phyloP scores from a whole-genome alignment of 2,113 vertebrate genomes.

The Oreocharis arfaki region DNA sequence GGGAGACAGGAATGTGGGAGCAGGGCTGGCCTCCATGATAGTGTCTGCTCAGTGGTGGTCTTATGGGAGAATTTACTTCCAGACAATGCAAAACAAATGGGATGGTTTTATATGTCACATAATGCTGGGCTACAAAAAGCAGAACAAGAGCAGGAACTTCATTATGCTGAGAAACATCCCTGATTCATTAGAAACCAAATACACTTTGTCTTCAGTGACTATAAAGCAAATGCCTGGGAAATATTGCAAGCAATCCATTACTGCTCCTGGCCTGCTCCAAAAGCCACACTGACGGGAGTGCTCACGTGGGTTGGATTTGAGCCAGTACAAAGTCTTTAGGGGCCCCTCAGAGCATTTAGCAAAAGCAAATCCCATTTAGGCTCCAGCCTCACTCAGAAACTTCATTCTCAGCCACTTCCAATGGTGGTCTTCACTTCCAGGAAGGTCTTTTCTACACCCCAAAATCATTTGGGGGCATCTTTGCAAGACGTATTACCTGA shows the following conservation, averaged over 20 bases:
- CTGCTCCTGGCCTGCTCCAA: neutral
- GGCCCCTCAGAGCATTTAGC: neutral
- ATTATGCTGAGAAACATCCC: neutral
- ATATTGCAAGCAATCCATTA: conserved; percentile 8
- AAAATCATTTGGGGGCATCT: neutral
- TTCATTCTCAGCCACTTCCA: neutral
- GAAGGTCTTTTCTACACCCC: neutral
- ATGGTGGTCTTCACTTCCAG: too few species aligned
- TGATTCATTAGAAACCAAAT: conserved; percentile 26
- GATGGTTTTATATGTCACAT: neutral
- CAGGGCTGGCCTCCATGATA: neutral
- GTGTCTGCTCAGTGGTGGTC: conserved; percentile 28
- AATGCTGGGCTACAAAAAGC: neutral
- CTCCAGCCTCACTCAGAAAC: neutral
- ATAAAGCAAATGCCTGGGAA: conserved; percentile 45
- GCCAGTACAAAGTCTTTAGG: neutral
- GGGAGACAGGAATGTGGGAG: neutral
- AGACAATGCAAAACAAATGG: conserved; percentile 43
- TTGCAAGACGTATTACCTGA: fast-evolving
- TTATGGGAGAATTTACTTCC: neutral
- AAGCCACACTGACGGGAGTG: neutral
- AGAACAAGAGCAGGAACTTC: conserved; percentile 41
- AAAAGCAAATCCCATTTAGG: neutral
- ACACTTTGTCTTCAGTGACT: conserved; percentile 15
- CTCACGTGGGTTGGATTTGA: neutral